These are phyloP conservation scores for Eupeodes latifasciatus DNA, from an alignment of 2,888 invertebrate species.

Conservation along the genomic window DNA sequence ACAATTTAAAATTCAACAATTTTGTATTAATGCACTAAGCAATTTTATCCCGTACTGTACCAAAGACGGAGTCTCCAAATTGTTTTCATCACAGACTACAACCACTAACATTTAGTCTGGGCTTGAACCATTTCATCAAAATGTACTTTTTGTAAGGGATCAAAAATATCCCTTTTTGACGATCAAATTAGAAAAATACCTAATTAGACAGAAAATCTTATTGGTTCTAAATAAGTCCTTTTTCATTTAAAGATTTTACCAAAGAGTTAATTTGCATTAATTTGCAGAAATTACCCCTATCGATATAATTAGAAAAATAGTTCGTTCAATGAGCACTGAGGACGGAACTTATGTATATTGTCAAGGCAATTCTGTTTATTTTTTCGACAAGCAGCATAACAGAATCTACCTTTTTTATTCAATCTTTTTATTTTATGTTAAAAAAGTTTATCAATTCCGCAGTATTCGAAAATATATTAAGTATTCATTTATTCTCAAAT, in stretches of 20 bases:
- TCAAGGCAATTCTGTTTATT: no score
- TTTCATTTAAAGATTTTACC: no score
- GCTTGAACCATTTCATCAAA: background rate
- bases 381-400: no score
- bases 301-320: no score
- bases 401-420: no score
- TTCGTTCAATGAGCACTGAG: no score
- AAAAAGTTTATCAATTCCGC: background rate
- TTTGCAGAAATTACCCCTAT: no score
- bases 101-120: background rate
- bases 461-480: conserved; percentile 32
- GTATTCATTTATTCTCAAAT: background rate
- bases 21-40: no score
- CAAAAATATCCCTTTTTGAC: background rate
- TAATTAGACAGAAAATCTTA: background rate
- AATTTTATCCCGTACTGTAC: conserved; percentile 11
- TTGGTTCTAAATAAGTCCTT: background rate
- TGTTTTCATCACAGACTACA: background rate
- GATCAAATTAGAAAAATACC: background rate
- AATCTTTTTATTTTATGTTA: no score
- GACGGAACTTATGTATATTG: no score
- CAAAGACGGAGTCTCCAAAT: conserved; percentile 39
- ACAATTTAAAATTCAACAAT: no score
- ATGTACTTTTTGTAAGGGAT: background rate
- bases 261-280: no score